A percentile compares a stretch with the other conserved stretches of the same genome.
These are phyloP conservation scores for Gymnocephalus cernua DNA, from an alignment of 2,113 vertebrate genomes.

Conservation along the genomic window DNA sequence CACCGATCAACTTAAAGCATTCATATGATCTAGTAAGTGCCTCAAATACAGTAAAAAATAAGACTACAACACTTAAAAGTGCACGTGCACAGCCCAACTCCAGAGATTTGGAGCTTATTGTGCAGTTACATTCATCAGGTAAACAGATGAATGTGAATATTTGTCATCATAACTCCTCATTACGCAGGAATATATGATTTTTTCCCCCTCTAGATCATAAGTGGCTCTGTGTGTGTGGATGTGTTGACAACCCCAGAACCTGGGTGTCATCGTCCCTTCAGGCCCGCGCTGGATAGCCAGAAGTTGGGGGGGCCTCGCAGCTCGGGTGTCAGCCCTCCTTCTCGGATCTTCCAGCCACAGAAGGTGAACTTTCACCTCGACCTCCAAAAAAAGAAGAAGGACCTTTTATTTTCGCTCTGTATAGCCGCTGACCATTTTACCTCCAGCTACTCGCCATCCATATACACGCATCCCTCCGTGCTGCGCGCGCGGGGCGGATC, in stretches of 20 bases:
- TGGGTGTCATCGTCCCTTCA: constrained; percentile 18
- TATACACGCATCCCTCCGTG: constrained; percentile 66
- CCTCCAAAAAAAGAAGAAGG: constrained; percentile 55
- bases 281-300: constrained; percentile 10
- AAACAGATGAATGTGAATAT: neutral
- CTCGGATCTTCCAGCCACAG: constrained; percentile 76
- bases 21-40: too few species aligned
- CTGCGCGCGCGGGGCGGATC: constrained; percentile 77
- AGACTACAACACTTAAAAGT: too few species aligned
- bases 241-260: constrained; percentile 13
- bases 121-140: constrained; percentile 13
- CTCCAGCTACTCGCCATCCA: constrained; percentile 78
- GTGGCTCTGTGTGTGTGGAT: neutral
- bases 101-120: neutral
- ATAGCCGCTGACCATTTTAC: constrained; percentile 81
- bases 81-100: too few species aligned
- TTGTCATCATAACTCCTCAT: neutral
- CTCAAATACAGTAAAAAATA: too few species aligned
- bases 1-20: too few species aligned
- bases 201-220: neutral
- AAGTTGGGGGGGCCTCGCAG: constrained; percentile 38
- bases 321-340: constrained; percentile 64
- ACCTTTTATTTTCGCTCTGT: constrained; percentile 68
- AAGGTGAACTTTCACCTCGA: constrained; percentile 84
- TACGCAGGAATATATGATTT: neutral